A percentile compares a stretch with the other conserved stretches of the same genome.
Evolutionary conservation across 2,113 vertebrate species (phyloP).

Genomic region (Paracanthobrama guichenoti): DNA sequence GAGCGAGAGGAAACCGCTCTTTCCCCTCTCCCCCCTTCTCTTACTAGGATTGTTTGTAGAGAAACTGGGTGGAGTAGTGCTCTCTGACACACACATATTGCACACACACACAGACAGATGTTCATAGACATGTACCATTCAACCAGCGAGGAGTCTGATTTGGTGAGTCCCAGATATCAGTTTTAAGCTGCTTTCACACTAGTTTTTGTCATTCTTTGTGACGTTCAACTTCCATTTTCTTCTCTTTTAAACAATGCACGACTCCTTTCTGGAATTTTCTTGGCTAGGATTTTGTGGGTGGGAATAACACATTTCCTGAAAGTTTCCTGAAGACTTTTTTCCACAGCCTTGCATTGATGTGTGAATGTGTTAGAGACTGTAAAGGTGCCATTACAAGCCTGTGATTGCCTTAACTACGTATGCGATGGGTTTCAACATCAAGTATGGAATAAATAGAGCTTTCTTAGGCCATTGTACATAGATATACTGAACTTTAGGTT

Average conservation of each 20-base stretch:
- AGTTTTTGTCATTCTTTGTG: slow-evolving; percentile 13
- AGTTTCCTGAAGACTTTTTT: slow-evolving; percentile 26
- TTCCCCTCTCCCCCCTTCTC: slow-evolving; percentile 37
- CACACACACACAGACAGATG: slow-evolving; percentile 33
- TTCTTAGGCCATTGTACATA: neutral
- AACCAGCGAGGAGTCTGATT: slow-evolving; percentile 60
- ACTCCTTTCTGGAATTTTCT: slow-evolving; percentile 42
- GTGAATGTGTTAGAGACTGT: neutral
- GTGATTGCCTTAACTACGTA: slow-evolving; percentile 9
- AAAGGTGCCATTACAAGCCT: neutral
- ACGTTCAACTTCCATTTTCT: neutral
- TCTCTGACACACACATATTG: neutral
- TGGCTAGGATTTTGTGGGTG: neutral
- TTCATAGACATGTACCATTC: slow-evolving; percentile 58
- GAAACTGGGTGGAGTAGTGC: slow-evolving; percentile 51
- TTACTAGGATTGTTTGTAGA: slow-evolving; percentile 53
- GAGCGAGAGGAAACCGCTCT: slow-evolving; percentile 32
- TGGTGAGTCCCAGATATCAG: slow-evolving; percentile 52
- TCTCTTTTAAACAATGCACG: slow-evolving; percentile 38
- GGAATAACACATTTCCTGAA: slow-evolving; percentile 38
- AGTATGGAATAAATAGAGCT: slow-evolving; percentile 12
- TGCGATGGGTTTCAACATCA: slow-evolving; percentile 41
- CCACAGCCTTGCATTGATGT: neutral
- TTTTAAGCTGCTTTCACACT: neutral
- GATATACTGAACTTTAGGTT: slow-evolving; percentile 7